Percentiles rank a stretch among this genome's conserved stretches.
phyloP scores from a whole-genome alignment of 2,888 invertebrate genomes.

The Ischnus inquisitorius region DNA sequence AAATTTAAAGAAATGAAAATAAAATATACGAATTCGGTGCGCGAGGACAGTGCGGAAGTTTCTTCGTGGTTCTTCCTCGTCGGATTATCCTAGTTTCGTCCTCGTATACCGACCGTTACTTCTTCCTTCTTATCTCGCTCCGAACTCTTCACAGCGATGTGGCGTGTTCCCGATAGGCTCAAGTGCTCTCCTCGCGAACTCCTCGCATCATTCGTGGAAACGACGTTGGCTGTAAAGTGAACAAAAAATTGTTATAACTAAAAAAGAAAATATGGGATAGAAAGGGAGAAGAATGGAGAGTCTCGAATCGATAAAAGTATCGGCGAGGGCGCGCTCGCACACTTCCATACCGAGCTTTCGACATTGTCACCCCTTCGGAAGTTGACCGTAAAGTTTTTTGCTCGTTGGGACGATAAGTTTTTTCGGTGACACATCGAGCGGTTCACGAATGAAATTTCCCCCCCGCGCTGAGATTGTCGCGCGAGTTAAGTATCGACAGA shows the following conservation, averaged over 20 bases:
- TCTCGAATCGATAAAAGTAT: conserved; percentile 61
- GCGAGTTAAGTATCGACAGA: not conserved
- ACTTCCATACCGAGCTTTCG: not conserved
- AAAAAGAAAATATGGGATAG: conserved; percentile 14
- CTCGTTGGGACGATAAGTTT: conserved; percentile 39
- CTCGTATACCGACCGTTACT: conserved; percentile 11
- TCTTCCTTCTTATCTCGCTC: conserved; percentile 14
- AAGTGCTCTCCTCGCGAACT: conserved; percentile 60
- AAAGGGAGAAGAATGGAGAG: conserved; percentile 20
- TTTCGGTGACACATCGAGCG: conserved; percentile 47
- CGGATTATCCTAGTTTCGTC: conserved; percentile 4
- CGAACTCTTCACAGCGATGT: conserved; percentile 40
- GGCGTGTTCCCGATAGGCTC: conserved; percentile 56
- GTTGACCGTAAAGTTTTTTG: conserved; percentile 33
- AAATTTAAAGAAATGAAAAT: no score
- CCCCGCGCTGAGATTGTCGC: conserved; percentile 11
- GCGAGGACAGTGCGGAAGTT: not conserved
- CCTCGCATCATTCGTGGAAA: conserved; percentile 63
- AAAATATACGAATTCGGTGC: conserved; percentile 12
- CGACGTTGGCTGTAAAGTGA: conserved; percentile 45
- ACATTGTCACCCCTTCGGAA: conserved; percentile 9
- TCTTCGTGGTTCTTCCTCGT: conserved; percentile 13
- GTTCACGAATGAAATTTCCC: not conserved
- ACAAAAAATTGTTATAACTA: conserved; percentile 7
- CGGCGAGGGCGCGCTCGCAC: conserved; percentile 3